Conservation (phyloP, 2,113 vertebrate species). For the Semnopithecus entellus region DNA sequence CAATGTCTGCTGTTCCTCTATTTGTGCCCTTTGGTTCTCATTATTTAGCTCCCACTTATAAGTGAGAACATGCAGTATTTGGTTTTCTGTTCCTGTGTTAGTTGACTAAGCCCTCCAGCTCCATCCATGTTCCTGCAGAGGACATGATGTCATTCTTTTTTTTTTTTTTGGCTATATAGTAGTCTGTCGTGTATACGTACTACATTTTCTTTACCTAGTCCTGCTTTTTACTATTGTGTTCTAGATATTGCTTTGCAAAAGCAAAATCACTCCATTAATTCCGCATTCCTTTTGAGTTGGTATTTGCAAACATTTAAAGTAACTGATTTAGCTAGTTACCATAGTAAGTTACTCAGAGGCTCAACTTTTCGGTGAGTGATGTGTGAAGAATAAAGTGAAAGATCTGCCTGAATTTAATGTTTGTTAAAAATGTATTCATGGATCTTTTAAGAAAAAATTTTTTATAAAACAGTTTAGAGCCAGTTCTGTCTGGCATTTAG, state of each 20-base stretch:
- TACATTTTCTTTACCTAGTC: not conserved
- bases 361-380: not conserved
- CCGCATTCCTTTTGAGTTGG: conserved; percentile 4
- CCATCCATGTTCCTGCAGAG: no score
- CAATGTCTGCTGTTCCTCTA: no score
- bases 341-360: not conserved
- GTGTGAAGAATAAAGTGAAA: not conserved
- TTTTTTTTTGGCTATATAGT: no score
- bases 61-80: no score
- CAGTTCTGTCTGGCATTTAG: not conserved
- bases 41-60: no score
- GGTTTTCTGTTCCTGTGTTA: no score
- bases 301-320: conserved; percentile 25
- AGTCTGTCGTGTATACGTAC: no score
- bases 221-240: not conserved
- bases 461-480: not conserved
- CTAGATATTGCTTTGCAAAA: conserved; percentile 4
- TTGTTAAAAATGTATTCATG: conserved; percentile 26
- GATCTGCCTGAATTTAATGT: not conserved
- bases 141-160: no score
- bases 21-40: no score
- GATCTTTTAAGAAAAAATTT: not conserved
- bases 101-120: no score
- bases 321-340: not conserved
- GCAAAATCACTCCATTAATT: not conserved